Base-by-base conservation (phyloP, 1,140 invertebrate genomes). In the Neodiprion fabricii region DNA sequence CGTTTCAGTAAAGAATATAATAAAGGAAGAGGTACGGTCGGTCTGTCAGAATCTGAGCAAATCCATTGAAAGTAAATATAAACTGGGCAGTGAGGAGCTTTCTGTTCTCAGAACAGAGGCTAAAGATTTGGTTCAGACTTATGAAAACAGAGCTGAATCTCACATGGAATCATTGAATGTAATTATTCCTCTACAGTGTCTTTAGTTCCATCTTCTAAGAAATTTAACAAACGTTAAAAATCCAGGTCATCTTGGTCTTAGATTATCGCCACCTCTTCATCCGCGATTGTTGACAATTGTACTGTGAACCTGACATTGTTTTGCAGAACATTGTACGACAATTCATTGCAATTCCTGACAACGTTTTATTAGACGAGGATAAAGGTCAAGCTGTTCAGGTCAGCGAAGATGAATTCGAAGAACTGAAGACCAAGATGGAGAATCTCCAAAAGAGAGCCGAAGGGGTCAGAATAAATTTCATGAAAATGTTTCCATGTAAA, bases 321-420 rank as follows among this genome's bases (percentile, higher is more conserved):
- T 61, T 61, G 11, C n/a, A 61, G 53, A 17, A 61, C n/a, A 61
- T 61, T 17, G 53, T 61, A 61, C 11, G 53, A 17, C 83, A 82
- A 75, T 81, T 79, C 21, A 78, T 86, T 65, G 48, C 73, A 49
- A 73, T 87, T 14, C 85, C 85, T 7, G 67, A 74, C 47, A 80
- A 85, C 72, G 72, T 87, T 72, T 72, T 87, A 65, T 72, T 85
- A 9, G 76, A 85, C 1, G 84, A 85, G 48, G 85, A 87, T 70
- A 76, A 79, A 71, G 68, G 65, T 71, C 85, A 87, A 74, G 74
- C 49, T n/a, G 78, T 28, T 61, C 85, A 85, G 71, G 86, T 84
- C 11, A 82, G 76, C 3, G 75, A 82, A 8, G 53, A 76, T 61
- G 84, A 87, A 72, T 80, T 79, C 65, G 48, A 77, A 28, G 61